A percentile compares a stretch with the other conserved stretches of the same genome.
phyloP scores from a whole-genome alignment of 2,113 vertebrate species.

The Varanus salvator region DNA sequence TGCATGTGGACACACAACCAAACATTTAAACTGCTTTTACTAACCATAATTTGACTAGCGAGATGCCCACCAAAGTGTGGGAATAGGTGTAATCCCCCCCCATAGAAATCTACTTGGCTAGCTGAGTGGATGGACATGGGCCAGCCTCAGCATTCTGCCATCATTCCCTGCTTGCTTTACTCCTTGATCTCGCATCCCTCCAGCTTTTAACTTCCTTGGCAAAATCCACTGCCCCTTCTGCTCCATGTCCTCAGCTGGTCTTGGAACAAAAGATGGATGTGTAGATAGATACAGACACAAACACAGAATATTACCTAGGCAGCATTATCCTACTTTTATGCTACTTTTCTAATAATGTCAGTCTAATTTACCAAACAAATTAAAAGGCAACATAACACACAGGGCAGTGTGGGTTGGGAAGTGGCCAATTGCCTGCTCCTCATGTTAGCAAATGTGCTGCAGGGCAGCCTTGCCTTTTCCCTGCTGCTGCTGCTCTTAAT shows the following conservation, averaged over 20 bases:
- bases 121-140: neutral
- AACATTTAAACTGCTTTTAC: neutral
- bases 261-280: neutral
- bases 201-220: neutral
- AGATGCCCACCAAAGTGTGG: neutral
- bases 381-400: neutral
- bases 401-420: neutral
- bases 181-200: neutral
- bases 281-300: neutral
- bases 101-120: neutral
- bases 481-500: neutral
- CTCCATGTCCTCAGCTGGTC: neutral
- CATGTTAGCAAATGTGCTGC: neutral
- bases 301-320: neutral
- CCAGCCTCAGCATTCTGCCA: neutral
- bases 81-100: neutral
- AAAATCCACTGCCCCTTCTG: neutral
- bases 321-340: neutral
- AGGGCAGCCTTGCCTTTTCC: neutral
- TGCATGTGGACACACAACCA: neutral
- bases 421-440: neutral
- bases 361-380: neutral
- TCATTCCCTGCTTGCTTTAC: neutral
- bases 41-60: neutral
- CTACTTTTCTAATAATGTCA: neutral